Conservation (phyloP, 1,140 invertebrate genomes). For the Marisa cornuarietis region DNA sequence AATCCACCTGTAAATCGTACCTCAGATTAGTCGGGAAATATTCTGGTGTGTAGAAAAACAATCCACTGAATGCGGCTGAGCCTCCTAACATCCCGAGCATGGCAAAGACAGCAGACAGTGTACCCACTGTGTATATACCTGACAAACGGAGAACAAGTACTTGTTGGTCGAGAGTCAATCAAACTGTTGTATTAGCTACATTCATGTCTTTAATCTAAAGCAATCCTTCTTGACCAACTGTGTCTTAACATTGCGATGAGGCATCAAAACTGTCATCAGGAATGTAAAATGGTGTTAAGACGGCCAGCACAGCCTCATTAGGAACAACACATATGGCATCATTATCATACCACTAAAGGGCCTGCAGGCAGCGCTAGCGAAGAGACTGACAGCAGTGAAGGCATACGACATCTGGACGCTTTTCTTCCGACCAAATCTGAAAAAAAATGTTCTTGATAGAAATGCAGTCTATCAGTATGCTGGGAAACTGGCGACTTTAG, state of each 20-base stretch:
- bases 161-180: no score
- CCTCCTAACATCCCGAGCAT: constrained; percentile 85
- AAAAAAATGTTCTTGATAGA: not conserved
- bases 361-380: not conserved
- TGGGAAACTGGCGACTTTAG: no score
- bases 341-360: not conserved
- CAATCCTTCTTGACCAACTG: no score
- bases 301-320: no score
- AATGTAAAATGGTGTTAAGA: no score
- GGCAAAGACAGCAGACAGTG: constrained; percentile 66
- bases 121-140: constrained; percentile 13
- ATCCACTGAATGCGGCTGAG: constrained; percentile 73
- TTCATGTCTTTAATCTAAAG: no score
- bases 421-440: not conserved
- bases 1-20: constrained; percentile 28
- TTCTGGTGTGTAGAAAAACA: constrained; percentile 54
- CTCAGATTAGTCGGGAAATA: constrained; percentile 54
- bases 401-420: not conserved
- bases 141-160: not conserved
- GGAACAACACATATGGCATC: not conserved
- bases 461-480: no score
- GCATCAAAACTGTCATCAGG: no score
- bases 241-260: no score
- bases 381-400: not conserved
- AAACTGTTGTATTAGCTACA: no score